These are phyloP conservation scores for Sebastes kiyomatsui DNA, from an alignment of 2,797 vertebrate genomes.

Conservation along the genomic window DNA sequence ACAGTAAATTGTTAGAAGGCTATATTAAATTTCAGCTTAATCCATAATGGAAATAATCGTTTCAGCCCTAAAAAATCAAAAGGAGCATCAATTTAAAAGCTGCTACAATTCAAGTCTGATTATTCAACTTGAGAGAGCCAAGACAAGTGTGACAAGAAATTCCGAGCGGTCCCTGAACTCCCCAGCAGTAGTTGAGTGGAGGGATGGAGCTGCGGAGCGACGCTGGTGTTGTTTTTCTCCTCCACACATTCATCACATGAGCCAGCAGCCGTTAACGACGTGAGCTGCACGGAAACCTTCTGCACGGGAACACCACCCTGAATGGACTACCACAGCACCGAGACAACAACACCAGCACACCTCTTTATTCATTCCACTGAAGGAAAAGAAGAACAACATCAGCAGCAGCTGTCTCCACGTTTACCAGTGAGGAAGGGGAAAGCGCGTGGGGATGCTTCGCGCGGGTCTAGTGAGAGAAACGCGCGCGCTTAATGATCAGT, in stretches of 20 bases:
- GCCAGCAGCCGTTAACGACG: conserved; percentile 10
- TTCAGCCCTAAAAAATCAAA: background rate
- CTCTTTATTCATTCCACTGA: background rate
- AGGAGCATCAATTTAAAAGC: background rate
- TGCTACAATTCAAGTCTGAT: background rate
- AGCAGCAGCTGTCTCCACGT: conserved; percentile 20
- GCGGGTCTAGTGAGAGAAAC: conserved; percentile 23
- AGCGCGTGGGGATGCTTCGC: conserved; percentile 49
- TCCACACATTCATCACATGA: conserved; percentile 40
- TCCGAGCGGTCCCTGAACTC: conserved; percentile 57
- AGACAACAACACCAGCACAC: background rate
- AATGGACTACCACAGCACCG: conserved; percentile 32
- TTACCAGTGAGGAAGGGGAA: background rate
- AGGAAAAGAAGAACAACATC: background rate
- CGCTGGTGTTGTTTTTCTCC: conserved; percentile 65
- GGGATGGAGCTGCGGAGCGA: conserved; percentile 47
- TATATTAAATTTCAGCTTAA: background rate
- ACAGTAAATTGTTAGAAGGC: background rate
- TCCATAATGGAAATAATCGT: background rate
- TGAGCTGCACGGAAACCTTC: conserved; percentile 32
- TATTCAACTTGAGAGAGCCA: background rate
- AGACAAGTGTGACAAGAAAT: background rate
- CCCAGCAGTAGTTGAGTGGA: conserved; percentile 57
- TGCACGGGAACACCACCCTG: conserved; percentile 3
- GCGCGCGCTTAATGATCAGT: conserved; percentile 56